A percentile compares a stretch with the other conserved stretches of the same genome.
These are phyloP conservation scores for Tympanoctomys barrerae DNA, from an alignment of 2,797 vertebrate species.

Conservation along the genomic window DNA sequence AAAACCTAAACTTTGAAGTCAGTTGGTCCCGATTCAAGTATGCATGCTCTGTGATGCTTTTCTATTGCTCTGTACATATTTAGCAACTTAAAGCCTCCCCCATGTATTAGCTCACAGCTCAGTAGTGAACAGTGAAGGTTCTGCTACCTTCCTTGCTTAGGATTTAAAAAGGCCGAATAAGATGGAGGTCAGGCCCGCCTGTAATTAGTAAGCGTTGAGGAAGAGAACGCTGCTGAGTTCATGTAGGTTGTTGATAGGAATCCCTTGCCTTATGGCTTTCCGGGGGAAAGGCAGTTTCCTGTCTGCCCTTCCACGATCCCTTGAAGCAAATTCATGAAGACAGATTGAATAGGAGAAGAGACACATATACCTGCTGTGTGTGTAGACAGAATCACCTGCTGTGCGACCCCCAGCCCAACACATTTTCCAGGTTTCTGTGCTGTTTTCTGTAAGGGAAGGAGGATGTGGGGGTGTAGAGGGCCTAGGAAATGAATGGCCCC, in stretches of 20 bases:
- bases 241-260: slow-evolving; percentile 13
- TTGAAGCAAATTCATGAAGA: background rate
- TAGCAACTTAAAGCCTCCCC: background rate
- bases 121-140: background rate
- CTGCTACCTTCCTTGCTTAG: background rate
- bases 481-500: background rate
- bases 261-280: background rate
- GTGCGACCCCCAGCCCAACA: background rate
- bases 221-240: background rate
- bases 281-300: background rate
- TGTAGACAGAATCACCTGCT: background rate
- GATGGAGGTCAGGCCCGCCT: background rate
- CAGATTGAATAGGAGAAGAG: background rate
- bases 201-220: background rate
- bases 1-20: background rate
- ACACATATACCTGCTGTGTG: rapidly evolving
- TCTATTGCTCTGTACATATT: background rate
- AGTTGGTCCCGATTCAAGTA: background rate
- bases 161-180: background rate
- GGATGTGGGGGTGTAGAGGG: too few species aligned
- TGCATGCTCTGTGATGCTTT: background rate
- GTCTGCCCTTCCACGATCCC: background rate
- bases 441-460: background rate
- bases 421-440: background rate
- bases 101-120: background rate